These are phyloP conservation scores for Brachionus calyciflorus DNA, from an alignment of 1,140 invertebrate species.

Conservation along the genomic window DNA sequence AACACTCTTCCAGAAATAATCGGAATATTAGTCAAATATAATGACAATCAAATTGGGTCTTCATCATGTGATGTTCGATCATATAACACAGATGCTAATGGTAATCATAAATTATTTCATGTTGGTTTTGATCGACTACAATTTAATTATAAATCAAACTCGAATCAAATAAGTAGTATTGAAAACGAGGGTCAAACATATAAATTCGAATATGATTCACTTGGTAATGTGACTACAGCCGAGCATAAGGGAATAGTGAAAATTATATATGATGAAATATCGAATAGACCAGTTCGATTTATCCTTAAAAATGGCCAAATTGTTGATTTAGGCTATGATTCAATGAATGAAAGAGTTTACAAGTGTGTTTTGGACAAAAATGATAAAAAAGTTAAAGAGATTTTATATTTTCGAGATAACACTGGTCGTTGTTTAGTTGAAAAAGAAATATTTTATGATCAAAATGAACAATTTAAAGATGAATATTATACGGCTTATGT, in stretches of 20 bases:
- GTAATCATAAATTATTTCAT: constrained; percentile 1
- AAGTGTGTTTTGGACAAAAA: not conserved
- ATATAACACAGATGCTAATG: not conserved
- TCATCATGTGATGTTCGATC: not conserved
- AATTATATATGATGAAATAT: too few species aligned
- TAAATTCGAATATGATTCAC: not conserved
- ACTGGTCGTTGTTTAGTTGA: constrained; percentile 14
- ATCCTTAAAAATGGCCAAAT: not conserved
- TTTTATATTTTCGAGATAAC: constrained; percentile 4
- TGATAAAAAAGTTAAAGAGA: not conserved
- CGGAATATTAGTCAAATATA: not conserved
- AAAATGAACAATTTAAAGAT: not conserved
- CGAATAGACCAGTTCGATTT: not conserved
- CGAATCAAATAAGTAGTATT: not conserved
- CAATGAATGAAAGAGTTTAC: not conserved
- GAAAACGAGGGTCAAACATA: not conserved
- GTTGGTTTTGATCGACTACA: not conserved
- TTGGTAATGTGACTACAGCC: constrained; percentile 13
- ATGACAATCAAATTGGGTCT: not conserved
- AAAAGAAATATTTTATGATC: not conserved
- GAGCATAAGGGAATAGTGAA: too few species aligned
- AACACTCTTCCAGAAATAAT: not conserved
- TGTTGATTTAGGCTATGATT: not conserved
- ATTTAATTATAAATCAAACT: not conserved
- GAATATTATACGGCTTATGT: not conserved